phyloP scores from a whole-genome alignment of 2,888 invertebrate species.

The Barypeithes pellucidus region DNA sequence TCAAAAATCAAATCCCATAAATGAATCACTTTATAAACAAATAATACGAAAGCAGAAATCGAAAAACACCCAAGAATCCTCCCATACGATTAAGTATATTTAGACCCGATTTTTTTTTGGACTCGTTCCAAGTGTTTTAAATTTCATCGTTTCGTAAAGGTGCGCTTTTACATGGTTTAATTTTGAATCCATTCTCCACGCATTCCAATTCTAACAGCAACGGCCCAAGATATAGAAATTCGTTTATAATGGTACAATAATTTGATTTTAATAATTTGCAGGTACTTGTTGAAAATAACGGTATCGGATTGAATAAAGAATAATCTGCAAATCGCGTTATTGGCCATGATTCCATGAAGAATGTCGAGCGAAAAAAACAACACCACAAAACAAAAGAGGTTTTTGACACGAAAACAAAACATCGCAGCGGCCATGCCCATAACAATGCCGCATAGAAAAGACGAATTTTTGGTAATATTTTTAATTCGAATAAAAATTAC shows the following conservation, averaged over 20 bases:
- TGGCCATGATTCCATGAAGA: no score
- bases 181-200: conserved; percentile 9
- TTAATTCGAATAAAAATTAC: conserved; percentile 1
- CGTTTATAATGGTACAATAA: no score
- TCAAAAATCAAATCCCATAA: no score
- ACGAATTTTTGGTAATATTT: neutral
- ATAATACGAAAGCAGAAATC: neutral
- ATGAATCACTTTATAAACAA: neutral
- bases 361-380: conserved; percentile 1
- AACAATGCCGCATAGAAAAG: conserved; percentile 1
- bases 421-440: conserved; percentile 31
- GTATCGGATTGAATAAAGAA: neutral
- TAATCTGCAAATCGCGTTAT: conserved; percentile 22
- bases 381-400: conserved; percentile 24
- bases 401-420: conserved; percentile 32
- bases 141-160: conserved; percentile 21
- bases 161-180: conserved; percentile 34
- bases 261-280: neutral
- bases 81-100: conserved; percentile 26
- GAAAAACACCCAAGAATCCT: conserved; percentile 11
- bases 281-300: conserved; percentile 12
- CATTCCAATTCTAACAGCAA: conserved; percentile 18
- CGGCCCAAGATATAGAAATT: neutral
- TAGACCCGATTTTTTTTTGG: conserved; percentile 31
- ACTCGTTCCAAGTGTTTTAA: conserved; percentile 24